Percentiles rank a stretch among this genome's conserved stretches.
These are phyloP conservation scores for Manduca sexta DNA, from an alignment of 1,140 invertebrate genomes.

Conservation along the genomic window DNA sequence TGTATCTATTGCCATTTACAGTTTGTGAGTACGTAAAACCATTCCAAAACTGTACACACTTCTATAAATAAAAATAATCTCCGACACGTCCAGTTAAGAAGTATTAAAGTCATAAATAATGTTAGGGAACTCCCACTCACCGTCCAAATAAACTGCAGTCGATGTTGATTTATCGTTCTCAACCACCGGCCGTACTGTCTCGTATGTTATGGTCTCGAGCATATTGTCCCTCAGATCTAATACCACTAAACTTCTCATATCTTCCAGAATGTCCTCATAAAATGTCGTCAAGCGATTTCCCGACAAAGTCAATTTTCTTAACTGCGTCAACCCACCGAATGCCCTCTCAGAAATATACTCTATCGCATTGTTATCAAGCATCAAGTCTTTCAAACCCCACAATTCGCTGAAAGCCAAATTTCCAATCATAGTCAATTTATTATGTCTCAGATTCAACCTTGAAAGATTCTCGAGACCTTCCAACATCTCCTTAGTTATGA, in stretches of 20 bases:
- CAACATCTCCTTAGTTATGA: slow-evolving; percentile 81
- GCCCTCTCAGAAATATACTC: slow-evolving; percentile 79
- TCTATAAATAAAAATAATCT: not conserved
- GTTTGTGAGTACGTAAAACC: too few relatives aligned
- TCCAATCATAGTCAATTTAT: slow-evolving; percentile 81
- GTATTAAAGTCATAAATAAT: slow-evolving; percentile 19
- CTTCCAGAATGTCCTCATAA: slow-evolving; percentile 78
- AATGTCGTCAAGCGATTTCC: slow-evolving; percentile 81
- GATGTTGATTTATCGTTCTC: slow-evolving; percentile 72
- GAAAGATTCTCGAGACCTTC: slow-evolving; percentile 79
- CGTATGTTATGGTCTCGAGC: slow-evolving; percentile 81
- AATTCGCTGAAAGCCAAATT: slow-evolving; percentile 84
- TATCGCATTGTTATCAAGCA: slow-evolving; percentile 81
- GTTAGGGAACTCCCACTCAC: slow-evolving; percentile 74
- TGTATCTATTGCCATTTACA: too few relatives aligned
- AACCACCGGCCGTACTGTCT: slow-evolving; percentile 81
- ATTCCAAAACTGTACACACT: too few relatives aligned
- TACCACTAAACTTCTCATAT: slow-evolving; percentile 76
- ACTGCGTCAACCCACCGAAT: slow-evolving; percentile 79
- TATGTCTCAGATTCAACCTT: slow-evolving; percentile 79
- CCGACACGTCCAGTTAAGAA: not conserved
- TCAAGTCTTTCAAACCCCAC: slow-evolving; percentile 79
- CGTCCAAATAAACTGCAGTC: slow-evolving; percentile 81
- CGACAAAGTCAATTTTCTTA: slow-evolving; percentile 79
- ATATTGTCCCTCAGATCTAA: slow-evolving; percentile 83